Conservation (phyloP, 2,113 vertebrate genomes). For the Sus scrofa region DNA sequence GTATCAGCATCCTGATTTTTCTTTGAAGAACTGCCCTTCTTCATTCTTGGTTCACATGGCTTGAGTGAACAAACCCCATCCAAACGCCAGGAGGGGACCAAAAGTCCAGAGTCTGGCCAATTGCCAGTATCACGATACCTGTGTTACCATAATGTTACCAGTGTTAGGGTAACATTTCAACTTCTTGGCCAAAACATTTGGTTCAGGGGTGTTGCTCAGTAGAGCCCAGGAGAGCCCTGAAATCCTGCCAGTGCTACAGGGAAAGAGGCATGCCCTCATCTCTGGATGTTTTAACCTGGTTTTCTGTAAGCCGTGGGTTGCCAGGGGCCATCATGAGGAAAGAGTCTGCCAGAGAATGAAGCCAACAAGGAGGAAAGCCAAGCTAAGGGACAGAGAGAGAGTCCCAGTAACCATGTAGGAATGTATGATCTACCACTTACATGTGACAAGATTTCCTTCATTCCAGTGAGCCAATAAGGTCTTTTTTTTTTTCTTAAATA, state of each 20-base stretch:
- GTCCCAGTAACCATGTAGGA: rapidly evolving
- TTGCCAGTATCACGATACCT: no score
- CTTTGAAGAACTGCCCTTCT: neutral
- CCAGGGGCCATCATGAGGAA: rapidly evolving
- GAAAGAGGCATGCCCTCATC: neutral
- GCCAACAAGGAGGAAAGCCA: neutral
- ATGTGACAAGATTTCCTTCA: neutral
- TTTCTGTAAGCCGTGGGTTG: neutral
- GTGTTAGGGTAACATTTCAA: neutral
- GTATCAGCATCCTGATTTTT: neutral
- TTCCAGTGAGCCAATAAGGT: neutral
- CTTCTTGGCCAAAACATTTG: neutral
- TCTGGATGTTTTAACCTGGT: neutral
- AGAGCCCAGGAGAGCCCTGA: neutral
- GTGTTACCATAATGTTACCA: no score
- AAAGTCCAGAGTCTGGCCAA: neutral
- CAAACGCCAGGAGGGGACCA: neutral
- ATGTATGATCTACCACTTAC: neutral
- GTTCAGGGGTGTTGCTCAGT: neutral
- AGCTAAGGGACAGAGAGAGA: neutral
- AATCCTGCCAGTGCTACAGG: neutral
- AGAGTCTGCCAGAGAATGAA: neutral
- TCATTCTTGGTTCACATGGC: neutral
- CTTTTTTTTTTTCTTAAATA: neutral
- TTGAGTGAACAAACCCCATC: neutral